Conservation (phyloP, 2,797 vertebrate genomes). For the Gymnoscopelus microlampas region DNA sequence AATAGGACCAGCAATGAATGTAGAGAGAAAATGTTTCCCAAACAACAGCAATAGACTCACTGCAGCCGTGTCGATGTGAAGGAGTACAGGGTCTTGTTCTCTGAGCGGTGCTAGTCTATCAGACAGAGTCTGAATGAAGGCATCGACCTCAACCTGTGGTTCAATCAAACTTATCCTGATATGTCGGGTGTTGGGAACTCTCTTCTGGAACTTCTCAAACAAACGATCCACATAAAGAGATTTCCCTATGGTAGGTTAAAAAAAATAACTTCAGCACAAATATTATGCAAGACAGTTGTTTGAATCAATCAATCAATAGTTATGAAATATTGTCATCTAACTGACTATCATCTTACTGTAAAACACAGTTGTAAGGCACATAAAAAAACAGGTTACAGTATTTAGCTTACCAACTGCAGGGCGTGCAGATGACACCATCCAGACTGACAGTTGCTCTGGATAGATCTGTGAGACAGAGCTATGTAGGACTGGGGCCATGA, state of each 20-base stretch:
- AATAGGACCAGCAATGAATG: not conserved
- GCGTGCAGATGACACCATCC: constrained; percentile 77
- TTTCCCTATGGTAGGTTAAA: constrained; percentile 73
- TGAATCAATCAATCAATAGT: too few relatives aligned
- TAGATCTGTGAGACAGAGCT: constrained; percentile 51
- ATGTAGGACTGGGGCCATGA: constrained; percentile 25
- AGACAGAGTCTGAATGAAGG: constrained; percentile 68
- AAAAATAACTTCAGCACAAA: too few relatives aligned
- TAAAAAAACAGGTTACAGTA: constrained; percentile 16
- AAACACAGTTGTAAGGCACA: too few relatives aligned
- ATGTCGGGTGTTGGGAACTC: constrained; percentile 47
- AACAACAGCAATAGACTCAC: constrained; percentile 57
- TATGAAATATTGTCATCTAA: too few relatives aligned
- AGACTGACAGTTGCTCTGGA: constrained; percentile 71
- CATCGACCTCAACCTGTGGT: constrained; percentile 65
- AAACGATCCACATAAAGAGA: constrained; percentile 79
- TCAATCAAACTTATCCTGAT: constrained; percentile 74
- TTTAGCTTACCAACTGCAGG: constrained; percentile 80
- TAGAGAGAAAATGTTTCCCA: not conserved
- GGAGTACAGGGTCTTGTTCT: constrained; percentile 72
- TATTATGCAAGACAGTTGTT: too few relatives aligned
- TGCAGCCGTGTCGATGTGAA: constrained; percentile 81
- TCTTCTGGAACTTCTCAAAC: constrained; percentile 66
- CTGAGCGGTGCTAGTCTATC: constrained; percentile 54
- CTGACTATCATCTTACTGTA: too few relatives aligned